Evolutionary conservation across 2,797 vertebrate species (phyloP).

Genomic region (Coregonus ussuriensis): DNA sequence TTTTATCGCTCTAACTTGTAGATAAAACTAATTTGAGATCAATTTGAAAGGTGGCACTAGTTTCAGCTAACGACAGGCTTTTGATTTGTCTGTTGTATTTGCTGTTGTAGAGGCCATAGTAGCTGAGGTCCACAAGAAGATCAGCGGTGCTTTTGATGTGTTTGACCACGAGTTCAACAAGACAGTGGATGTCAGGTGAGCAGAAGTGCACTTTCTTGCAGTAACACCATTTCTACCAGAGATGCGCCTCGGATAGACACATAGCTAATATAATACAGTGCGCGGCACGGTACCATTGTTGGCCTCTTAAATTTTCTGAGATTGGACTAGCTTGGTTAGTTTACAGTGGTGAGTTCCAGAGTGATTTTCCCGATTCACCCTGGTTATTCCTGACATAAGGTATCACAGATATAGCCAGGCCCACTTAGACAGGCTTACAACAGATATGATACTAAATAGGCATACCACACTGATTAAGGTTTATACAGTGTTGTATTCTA

Average conservation of each 20-base stretch:
- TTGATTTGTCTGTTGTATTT: not conserved
- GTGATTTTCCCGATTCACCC: too few species aligned
- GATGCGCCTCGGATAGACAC: not conserved
- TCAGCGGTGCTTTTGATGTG: conserved; percentile 85
- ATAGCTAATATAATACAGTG: too few species aligned
- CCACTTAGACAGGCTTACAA: too few species aligned
- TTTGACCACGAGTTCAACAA: conserved; percentile 87
- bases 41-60: not conserved
- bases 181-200: conserved; percentile 91
- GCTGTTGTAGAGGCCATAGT: conserved; percentile 60
- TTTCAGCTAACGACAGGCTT: not conserved
- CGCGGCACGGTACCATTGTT: too few species aligned
- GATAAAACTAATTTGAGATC: not conserved
- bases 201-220: not conserved
- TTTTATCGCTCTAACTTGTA: not conserved
- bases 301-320: too few species aligned
- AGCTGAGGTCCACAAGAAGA: conserved; percentile 79
- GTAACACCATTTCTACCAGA: too few species aligned
- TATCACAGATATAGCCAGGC: too few species aligned
- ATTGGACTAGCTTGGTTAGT: too few species aligned
- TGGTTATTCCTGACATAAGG: too few species aligned
- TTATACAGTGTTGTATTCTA: not conserved
- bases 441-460: too few species aligned
- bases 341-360: too few species aligned
- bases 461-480: not conserved